Percentiles rank a stretch among this genome's conserved stretches.
phyloP scores from a whole-genome alignment of 2,888 invertebrate species.

The Lordiphosa fenestrarum region DNA sequence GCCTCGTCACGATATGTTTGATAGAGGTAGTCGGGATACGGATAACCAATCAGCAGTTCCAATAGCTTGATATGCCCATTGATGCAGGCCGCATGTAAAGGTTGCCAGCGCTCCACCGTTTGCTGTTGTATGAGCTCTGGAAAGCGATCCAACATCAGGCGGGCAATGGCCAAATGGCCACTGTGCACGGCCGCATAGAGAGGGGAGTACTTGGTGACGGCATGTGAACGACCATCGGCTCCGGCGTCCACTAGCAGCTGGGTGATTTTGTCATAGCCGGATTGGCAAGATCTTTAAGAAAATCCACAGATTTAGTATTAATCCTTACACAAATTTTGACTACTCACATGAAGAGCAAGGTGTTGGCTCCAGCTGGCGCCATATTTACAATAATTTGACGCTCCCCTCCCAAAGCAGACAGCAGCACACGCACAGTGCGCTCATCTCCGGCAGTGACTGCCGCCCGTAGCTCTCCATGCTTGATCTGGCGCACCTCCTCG shows the following conservation, averaged over 20 bases:
- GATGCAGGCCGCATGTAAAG: constrained; percentile 95
- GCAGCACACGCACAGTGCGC: constrained; percentile 84
- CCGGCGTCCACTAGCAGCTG: constrained; percentile 88
- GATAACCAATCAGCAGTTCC: constrained; percentile 88
- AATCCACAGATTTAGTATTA: neutral
- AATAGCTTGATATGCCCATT: constrained; percentile 91
- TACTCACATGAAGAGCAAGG: constrained; percentile 91
- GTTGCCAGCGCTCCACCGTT: constrained; percentile 95
- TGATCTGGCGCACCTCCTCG: constrained; percentile 87
- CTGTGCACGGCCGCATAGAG: constrained; percentile 94
- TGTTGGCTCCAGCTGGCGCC: constrained; percentile 93
- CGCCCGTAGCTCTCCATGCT: constrained; percentile 88
- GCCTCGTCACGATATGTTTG: constrained; percentile 86
- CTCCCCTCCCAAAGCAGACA: constrained; percentile 85
- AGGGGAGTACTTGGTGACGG: constrained; percentile 95
- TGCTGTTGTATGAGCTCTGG: constrained; percentile 92
- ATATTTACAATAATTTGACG: constrained; percentile 90
- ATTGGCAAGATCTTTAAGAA: constrained; percentile 88
- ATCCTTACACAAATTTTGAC: neutral
- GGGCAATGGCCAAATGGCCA: constrained; percentile 89
- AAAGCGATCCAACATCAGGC: constrained; percentile 88
- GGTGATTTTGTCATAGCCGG: constrained; percentile 90
- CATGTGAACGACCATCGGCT: constrained; percentile 93
- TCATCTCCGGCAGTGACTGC: constrained; percentile 89
- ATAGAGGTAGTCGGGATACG: constrained; percentile 88